Conservation (phyloP, 64 coral and sea anemone genomes). For the Cladopsammia gracilis region DNA sequence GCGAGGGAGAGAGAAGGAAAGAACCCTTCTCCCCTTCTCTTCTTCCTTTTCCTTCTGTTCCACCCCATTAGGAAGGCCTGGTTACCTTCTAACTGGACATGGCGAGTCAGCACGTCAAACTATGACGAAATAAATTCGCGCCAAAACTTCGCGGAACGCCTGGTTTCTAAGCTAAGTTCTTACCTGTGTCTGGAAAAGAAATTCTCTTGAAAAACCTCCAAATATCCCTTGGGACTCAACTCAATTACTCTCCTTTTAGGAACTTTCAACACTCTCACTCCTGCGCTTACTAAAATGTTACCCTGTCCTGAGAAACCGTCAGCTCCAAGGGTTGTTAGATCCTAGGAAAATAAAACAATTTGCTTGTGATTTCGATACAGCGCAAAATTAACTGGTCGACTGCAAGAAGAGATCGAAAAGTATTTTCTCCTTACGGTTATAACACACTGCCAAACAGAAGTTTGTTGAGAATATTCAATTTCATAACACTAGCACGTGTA, state of each 20-base stretch:
- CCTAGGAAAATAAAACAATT: slow-evolving; percentile 17
- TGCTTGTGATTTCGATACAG: not conserved
- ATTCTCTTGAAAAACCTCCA: slow-evolving; percentile 66
- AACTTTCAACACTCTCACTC: slow-evolving; percentile 79
- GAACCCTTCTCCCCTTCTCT: too few species aligned
- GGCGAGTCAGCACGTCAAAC: too few species aligned
- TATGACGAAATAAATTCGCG: not conserved
- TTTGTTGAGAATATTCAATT: too few species aligned
- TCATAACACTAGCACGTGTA: too few species aligned
- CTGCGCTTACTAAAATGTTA: slow-evolving; percentile 84
- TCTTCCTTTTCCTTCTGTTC: too few species aligned
- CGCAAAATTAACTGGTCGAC: not conserved
- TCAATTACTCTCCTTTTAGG: slow-evolving; percentile 81
- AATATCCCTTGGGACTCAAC: slow-evolving; percentile 36
- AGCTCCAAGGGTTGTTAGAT: slow-evolving; percentile 59
- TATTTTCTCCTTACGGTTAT: too few species aligned
- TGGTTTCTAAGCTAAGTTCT: not conserved
- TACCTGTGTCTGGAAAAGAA: slow-evolving; percentile 55
- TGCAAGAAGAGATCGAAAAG: too few species aligned
- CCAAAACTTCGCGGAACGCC: not conserved
- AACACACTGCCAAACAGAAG: too few species aligned
- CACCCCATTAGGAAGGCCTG: too few species aligned
- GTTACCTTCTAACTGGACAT: too few species aligned
- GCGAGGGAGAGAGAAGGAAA: too few species aligned
- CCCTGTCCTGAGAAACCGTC: not conserved